Base-by-base conservation (phyloP, 1,140 invertebrate species). In the Drosophila prosaltans region DNA sequence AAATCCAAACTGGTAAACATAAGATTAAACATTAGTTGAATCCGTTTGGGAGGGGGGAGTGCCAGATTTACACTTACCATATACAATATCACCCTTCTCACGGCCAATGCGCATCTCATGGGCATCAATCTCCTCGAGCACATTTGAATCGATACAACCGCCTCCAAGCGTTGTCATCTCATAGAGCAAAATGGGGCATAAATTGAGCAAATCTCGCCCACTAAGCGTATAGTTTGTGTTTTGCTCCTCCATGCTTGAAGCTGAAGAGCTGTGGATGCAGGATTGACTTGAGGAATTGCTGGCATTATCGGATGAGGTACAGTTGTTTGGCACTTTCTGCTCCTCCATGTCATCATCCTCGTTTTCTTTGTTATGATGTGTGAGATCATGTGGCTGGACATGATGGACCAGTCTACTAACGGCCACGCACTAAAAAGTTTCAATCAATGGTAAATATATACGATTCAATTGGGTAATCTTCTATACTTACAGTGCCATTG, bases 1-100 rank as follows among this genome's bases (percentile, higher is more conserved):
- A 98, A 10, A 97, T 80, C 97, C 97, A 98, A 10, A 97, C 96
- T 95, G 92, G 1, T 74, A 94, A 65, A 62, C 32, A 0, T 39
- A 36, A 1, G n/a, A 1, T 8, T 43, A 8, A 4, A 41, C 1
- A 28, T 16, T 16, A 16, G 16, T 16, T 16, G 16, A 16, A 16
- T 16, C 16, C 16, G 16, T 16, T 16, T 0, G 16, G 16, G 16
- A 16, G 16, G 16, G 16, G 16, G 16, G 16, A 16, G 16, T 16
- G 16, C 16, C 5, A 16, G 2, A 11, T 2, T 2, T 21, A 84
- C 69, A 11, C 16, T 16, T 83, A 88, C 78, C 90, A 83, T 85
- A 91, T 74, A 92, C 71, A 72, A 90, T 86, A 55, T 91, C 84
- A 51, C 80, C 73, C 48, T 80, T 81, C n/a, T 80, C 72, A 1